These are phyloP conservation scores for Enteromius unitaeniatus DNA, from an alignment of 2,797 vertebrate genomes.

Conservation along the genomic window DNA sequence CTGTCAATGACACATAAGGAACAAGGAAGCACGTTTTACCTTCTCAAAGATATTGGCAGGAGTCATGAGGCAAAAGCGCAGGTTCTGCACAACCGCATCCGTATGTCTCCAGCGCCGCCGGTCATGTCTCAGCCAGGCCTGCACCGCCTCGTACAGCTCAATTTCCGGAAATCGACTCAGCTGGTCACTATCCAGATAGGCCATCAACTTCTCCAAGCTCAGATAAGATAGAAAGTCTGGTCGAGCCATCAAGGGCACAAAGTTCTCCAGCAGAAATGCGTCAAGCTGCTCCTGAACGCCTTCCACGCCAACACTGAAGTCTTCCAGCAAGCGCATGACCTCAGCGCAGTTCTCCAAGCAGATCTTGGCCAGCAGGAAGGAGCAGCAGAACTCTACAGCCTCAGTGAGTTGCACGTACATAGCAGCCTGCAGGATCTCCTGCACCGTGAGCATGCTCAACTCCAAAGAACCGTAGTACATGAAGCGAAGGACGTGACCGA, in stretches of 20 bases:
- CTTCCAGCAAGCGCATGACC: slow-evolving; percentile 98
- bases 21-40: slow-evolving; percentile 72
- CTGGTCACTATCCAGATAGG: slow-evolving; percentile 93
- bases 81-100: slow-evolving; percentile 95
- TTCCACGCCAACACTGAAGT: slow-evolving; percentile 98
- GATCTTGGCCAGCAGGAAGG: slow-evolving; percentile 98
- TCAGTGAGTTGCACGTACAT: slow-evolving; percentile 99
- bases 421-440: slow-evolving; percentile 98
- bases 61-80: slow-evolving; percentile 99
- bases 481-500: slow-evolving; percentile 96
- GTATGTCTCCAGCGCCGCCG: slow-evolving; percentile 98
- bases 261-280: slow-evolving; percentile 95
- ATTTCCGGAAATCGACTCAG: slow-evolving; percentile 97
- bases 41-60: slow-evolving; percentile 98
- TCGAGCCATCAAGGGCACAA: slow-evolving; percentile 96
- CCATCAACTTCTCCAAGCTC: slow-evolving; percentile 96
- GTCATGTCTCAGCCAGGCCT: slow-evolving; percentile 97
- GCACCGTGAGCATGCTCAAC: slow-evolving; percentile 97
- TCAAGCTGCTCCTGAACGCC: slow-evolving; percentile 97
- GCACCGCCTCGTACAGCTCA: slow-evolving; percentile 96
- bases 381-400: slow-evolving; percentile 99
- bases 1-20: not conserved
- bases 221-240: slow-evolving; percentile 97
- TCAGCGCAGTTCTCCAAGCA: slow-evolving; percentile 99
- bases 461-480: slow-evolving; percentile 99